These are phyloP conservation scores for Telmatochromis sp. DNA, from an alignment of 2,113 vertebrate genomes.

Conservation along the genomic window DNA sequence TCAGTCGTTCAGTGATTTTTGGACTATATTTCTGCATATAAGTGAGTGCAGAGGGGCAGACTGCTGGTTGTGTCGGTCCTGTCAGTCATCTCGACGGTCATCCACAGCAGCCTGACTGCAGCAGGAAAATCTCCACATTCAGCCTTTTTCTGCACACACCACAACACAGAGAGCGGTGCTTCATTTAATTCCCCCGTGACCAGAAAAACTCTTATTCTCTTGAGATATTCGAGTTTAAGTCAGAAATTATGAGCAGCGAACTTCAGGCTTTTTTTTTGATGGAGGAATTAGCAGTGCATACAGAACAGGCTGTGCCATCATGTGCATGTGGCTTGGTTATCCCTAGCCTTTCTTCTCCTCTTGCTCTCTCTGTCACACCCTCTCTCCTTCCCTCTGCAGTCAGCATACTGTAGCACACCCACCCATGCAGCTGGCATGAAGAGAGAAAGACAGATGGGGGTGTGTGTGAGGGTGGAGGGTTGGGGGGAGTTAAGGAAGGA, in stretches of 20 bases:
- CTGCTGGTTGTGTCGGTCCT: not conserved
- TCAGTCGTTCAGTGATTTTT: not conserved
- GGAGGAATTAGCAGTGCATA: not conserved
- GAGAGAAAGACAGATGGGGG: not conserved
- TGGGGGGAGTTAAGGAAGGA: not conserved
- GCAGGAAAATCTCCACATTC: not conserved
- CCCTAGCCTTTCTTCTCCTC: not conserved
- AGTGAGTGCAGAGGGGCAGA: not conserved
- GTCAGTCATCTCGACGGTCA: not conserved
- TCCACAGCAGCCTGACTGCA: not conserved
- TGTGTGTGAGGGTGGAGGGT: not conserved
- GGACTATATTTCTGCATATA: not conserved
- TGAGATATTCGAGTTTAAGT: not conserved
- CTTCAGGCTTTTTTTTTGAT: not conserved
- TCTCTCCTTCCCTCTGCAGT: constrained; percentile 20
- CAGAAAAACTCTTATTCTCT: not conserved
- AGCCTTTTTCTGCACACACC: not conserved
- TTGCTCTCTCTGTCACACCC: constrained; percentile 7
- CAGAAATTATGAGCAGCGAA: not conserved
- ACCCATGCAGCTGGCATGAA: constrained; percentile 31
- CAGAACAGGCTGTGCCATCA: not conserved
- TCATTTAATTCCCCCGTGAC: not conserved
- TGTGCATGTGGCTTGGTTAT: not conserved
- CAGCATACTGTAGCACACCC: not conserved
- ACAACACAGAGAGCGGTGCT: not conserved